Evolutionary conservation across 2,888 invertebrate species (phyloP).

Genomic region (Coenonympha glycerion): DNA sequence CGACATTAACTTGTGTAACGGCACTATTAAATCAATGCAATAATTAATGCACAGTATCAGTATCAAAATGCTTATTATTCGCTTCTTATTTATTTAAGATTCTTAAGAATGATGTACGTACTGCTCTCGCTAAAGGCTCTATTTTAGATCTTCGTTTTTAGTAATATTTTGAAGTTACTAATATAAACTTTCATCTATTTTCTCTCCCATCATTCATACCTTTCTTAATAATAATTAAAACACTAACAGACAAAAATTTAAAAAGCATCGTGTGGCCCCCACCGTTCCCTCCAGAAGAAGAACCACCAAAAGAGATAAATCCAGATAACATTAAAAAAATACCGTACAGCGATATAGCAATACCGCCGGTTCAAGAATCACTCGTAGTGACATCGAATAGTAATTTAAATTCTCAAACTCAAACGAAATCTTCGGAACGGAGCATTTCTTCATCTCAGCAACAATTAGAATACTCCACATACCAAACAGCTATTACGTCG

Average conservation of each 20-base stretch:
- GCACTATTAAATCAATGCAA: slow-evolving; percentile 40
- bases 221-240: slow-evolving; percentile 38
- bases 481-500: slow-evolving; percentile 48
- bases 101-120: background rate
- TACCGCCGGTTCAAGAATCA: slow-evolving; percentile 18
- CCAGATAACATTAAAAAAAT: slow-evolving; percentile 22
- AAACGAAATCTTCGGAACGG: slow-evolving; percentile 41
- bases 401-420: slow-evolving; percentile 33
- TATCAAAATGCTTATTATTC: too few relatives aligned
- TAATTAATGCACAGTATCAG: slow-evolving; percentile 28
- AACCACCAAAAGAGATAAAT: slow-evolving; percentile 33
- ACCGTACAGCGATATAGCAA: slow-evolving; percentile 17
- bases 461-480: slow-evolving; percentile 46
- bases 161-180: slow-evolving; percentile 48
- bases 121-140: slow-evolving; percentile 10
- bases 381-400: slow-evolving; percentile 24
- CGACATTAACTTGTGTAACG: slow-evolving; percentile 54
- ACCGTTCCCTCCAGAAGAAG: slow-evolving; percentile 60
- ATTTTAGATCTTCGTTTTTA: slow-evolving; percentile 15
- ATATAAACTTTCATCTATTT: slow-evolving; percentile 61
- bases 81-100: background rate
- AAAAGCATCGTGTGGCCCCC: slow-evolving; percentile 75
- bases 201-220: slow-evolving; percentile 45
- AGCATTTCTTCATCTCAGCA: slow-evolving; percentile 41
- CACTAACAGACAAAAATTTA: slow-evolving; percentile 66